Base-by-base conservation (phyloP, 2,888 invertebrate genomes). In the Acleris cristana region DNA sequence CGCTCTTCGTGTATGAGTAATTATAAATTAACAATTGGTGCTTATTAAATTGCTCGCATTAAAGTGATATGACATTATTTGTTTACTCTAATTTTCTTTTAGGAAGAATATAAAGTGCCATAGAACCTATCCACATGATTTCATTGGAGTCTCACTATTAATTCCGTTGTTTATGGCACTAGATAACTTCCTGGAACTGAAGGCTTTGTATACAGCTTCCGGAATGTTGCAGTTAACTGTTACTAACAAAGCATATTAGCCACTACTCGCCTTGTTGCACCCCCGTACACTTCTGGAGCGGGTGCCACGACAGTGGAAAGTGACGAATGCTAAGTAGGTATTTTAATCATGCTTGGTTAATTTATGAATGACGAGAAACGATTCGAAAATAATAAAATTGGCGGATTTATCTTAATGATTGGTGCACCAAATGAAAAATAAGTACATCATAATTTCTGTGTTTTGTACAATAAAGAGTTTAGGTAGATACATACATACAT, bases 181-280 rank as follows among this genome's bases (percentile, higher is more conserved):
- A 8, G 48, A 57, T 67, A 63, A 53, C 67, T 67, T 67, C 53
- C 67, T 63, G 62, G 80, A 82, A 79, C 75, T 74, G 87, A 89
- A 88, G 86, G 92, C 92, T 91, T 92, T 92, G 92, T 92, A 92
- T 81, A 92, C 90, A 92, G 92, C 92, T 92, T 91, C 81, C 91
- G 92, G 92, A 92, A 90, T 92, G 92, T 92, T 92, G 86, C 84
- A 87, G 85, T 89, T 84, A 87, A 88, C 86, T 87, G 85, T 86
- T 86, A 91, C 88, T 92, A 92, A 92, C 90, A 84, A 89, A 86
- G 84, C 83, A 76, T 84, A 1, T 21, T 21, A 83, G 80, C 79
- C 70, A 73, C 74, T 68, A 48, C 70, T 63, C 51, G 30, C 12
- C 48, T 34, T 34, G 62, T 62, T 48, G 57, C 34, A 56, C 34